Conservation (phyloP, 2,888 invertebrate species). For the Allolobophora icterica region DNA sequence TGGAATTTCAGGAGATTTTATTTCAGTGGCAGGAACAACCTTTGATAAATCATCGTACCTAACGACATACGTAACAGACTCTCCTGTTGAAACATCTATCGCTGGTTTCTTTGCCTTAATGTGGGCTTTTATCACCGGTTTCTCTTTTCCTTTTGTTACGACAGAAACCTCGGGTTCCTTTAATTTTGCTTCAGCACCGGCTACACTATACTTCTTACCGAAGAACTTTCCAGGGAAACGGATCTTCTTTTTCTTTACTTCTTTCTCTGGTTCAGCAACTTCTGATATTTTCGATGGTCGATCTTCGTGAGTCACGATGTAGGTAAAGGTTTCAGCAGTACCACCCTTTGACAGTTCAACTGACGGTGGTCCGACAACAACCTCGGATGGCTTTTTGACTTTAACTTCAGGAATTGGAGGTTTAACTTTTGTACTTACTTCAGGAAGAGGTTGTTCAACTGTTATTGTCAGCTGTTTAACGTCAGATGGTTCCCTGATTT, state of each 20-base stretch:
- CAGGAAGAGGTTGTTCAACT: neutral
- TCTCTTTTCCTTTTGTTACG: neutral
- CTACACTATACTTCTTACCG: neutral
- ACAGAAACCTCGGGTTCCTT: neutral
- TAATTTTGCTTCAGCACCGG: neutral
- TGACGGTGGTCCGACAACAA: neutral
- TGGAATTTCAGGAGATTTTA: neutral
- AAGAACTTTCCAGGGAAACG: neutral
- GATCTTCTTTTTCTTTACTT: neutral
- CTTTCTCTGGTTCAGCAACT: neutral
- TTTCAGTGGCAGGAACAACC: neutral
- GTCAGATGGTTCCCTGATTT: neutral
- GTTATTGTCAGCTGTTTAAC: neutral
- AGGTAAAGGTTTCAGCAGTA: neutral
- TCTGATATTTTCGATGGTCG: neutral
- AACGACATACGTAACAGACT: neutral
- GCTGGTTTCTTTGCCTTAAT: neutral
- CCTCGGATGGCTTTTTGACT: neutral
- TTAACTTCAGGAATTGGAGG: neutral
- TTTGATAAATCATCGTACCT: neutral
- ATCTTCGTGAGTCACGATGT: neutral
- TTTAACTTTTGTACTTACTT: slow-evolving; percentile 3
- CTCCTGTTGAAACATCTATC: neutral
- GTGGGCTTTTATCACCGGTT: neutral
- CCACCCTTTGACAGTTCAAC: neutral